Conservation (phyloP, 2,888 invertebrate genomes). For the Suillia variegata region DNA sequence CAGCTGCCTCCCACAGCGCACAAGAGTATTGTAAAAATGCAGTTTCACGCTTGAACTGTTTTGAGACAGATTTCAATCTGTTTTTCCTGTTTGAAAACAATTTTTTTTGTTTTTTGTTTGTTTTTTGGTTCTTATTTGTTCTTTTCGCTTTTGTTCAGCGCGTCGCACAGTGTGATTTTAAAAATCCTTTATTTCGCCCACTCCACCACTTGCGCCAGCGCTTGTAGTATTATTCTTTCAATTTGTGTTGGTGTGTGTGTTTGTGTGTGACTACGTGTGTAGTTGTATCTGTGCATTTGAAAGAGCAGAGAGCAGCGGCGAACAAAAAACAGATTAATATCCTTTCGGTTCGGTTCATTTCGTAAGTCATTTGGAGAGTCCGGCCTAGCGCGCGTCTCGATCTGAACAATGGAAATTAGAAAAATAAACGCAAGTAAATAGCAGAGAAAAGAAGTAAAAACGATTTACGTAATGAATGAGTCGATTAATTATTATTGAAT, state of each 20-base stretch:
- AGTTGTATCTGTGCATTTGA: too few species aligned
- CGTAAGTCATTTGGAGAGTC: slow-evolving; percentile 26
- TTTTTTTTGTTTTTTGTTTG: slow-evolving; percentile 26
- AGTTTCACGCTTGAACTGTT: slow-evolving; percentile 53
- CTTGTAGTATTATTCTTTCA: slow-evolving; percentile 10
- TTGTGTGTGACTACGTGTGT: too few species aligned
- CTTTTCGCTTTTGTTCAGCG: slow-evolving; percentile 15
- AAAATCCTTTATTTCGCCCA: too few species aligned
- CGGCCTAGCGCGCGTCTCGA: slow-evolving; percentile 3
- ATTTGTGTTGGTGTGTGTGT: too few species aligned
- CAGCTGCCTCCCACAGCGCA: neutral
- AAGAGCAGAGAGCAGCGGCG: neutral
- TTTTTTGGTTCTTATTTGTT: slow-evolving; percentile 5
- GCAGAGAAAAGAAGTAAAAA: slow-evolving; percentile 19
- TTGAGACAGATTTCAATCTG: slow-evolving; percentile 54
- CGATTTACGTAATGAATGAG: slow-evolving; percentile 36
- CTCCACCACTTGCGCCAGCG: slow-evolving; percentile 11
- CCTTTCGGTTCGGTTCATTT: slow-evolving; percentile 24
- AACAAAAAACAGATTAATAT: slow-evolving; percentile 14
- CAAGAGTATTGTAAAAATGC: slow-evolving; percentile 36
- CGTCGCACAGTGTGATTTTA: too few species aligned
- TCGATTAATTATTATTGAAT: slow-evolving; percentile 39
- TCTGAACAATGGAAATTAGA: slow-evolving; percentile 29
- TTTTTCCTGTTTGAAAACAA: slow-evolving; percentile 34
- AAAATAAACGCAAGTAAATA: slow-evolving; percentile 32